Evolutionary conservation across 2,797 vertebrate genomes (phyloP), one percentile per base, ranked within the genome.

Genomic region (Lindbergichthys nudifrons): DNA sequence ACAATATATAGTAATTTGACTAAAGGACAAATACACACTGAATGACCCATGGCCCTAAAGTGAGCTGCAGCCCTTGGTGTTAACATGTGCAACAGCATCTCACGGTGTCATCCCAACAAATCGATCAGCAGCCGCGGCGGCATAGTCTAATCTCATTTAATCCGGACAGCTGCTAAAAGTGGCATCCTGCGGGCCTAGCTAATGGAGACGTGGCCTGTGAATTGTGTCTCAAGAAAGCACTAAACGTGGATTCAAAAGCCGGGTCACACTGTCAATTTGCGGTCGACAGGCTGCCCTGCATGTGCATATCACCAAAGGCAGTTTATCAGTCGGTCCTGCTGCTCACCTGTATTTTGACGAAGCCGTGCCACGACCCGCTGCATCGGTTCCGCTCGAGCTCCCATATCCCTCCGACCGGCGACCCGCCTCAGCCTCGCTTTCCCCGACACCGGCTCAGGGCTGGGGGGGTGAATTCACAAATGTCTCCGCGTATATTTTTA

Each of bases 341-440:
- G 80, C 93, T 93, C 88, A 96, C 95, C 95, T 95, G 94, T 91
- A 71, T 94, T 87, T 86, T 92, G 88, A 92, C 88, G 84, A 82
- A 84, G 90, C 84, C 92, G 88, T 82, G 83, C 78, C 80, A 79
- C 92, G 86, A 93, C 85, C 93, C 92, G 81, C 92, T 92, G 92
- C 90, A 89, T 90, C 84, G 83, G 90, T 86, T 90, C 91, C 80
- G 77, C 87, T 91, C 88, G 87, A 89, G 89, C 82, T 93, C 92
- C 94, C 95, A 96, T 94, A 81, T 94, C 94, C 93, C 82, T 69
- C 86, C 86, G 79, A 71, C 67, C 67, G 81, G 60, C 82, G 80
- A 80, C 54, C 77, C 79, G 71, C 87, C 83, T 84, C 84, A 70
- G 75, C 62, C 81, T 53, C 77, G 64, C 61, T 76, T 73, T 73